Conservation (phyloP, 2,888 invertebrate genomes). For the Ornithoptera alexandrae region DNA sequence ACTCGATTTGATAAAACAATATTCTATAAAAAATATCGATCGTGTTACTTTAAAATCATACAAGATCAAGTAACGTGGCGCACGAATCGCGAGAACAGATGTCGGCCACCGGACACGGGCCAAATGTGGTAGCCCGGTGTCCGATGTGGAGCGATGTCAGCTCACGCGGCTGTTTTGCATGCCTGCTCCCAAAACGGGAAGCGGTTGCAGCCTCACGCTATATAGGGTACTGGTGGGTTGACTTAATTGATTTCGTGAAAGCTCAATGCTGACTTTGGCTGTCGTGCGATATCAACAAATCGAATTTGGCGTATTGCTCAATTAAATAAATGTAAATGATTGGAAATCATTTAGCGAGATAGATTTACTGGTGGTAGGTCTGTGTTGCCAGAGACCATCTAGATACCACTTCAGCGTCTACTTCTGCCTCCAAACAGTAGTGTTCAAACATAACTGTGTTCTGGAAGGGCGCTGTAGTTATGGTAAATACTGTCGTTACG, state of each 20-base stretch:
- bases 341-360: too few species aligned
- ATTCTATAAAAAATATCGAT: constrained; percentile 16
- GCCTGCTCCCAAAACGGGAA: constrained; percentile 38
- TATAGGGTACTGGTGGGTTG: constrained; percentile 26
- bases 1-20: constrained; percentile 8
- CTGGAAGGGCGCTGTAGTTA: too few species aligned
- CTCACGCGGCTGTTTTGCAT: constrained; percentile 42
- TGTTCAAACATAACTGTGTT: too few species aligned
- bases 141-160: constrained; percentile 38
- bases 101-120: constrained; percentile 37
- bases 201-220: constrained; percentile 27
- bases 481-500: too few species aligned
- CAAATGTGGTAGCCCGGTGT: constrained; percentile 37
- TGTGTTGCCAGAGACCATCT: too few species aligned
- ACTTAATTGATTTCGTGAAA: constrained; percentile 25
- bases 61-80: constrained; percentile 21
- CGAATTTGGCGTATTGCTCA: not conserved
- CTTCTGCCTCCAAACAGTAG: too few species aligned
- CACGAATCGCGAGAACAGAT: constrained; percentile 37
- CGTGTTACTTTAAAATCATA: constrained; percentile 18
- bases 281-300: not conserved
- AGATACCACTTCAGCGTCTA: too few species aligned
- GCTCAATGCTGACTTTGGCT: constrained; percentile 9
- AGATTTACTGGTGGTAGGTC: too few species aligned
- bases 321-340: not conserved